A percentile compares a stretch with the other conserved stretches of the same genome.
Evolutionary conservation across 2,113 vertebrate species (phyloP).

Genomic region (Menura novaehollandiae): DNA sequence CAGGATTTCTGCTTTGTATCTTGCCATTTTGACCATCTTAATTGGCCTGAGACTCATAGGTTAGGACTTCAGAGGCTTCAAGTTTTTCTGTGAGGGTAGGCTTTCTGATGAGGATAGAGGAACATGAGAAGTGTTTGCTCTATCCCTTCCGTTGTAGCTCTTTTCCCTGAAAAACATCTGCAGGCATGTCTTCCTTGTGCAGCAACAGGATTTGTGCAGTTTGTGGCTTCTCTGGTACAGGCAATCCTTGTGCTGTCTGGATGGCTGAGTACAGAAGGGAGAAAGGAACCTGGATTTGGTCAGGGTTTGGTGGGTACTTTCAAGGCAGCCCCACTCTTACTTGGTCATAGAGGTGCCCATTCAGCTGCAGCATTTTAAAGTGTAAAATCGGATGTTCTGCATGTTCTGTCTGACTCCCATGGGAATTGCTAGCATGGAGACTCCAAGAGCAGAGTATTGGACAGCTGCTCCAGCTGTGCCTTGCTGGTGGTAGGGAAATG

Average conservation of each 20-base stretch:
- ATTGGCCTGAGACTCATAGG: background rate
- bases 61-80: background rate
- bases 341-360: background rate
- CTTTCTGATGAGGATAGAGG: background rate
- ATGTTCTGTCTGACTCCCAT: background rate
- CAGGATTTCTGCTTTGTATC: background rate
- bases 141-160: background rate
- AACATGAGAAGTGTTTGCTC: background rate
- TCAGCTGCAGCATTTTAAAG: background rate
- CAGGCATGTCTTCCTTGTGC: background rate
- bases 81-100: background rate
- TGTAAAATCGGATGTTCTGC: background rate
- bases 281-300: background rate
- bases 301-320: background rate
- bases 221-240: background rate
- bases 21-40: background rate
- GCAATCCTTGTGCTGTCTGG: background rate
- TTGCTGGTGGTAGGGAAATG: background rate
- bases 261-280: background rate
- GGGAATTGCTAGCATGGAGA: background rate
- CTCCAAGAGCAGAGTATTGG: background rate
- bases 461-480: background rate
- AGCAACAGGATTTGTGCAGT: background rate
- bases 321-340: background rate
- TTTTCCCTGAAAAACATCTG: background rate